Evolutionary conservation across 2,888 invertebrate genomes (phyloP).

Genomic region (Apamea monoglypha): DNA sequence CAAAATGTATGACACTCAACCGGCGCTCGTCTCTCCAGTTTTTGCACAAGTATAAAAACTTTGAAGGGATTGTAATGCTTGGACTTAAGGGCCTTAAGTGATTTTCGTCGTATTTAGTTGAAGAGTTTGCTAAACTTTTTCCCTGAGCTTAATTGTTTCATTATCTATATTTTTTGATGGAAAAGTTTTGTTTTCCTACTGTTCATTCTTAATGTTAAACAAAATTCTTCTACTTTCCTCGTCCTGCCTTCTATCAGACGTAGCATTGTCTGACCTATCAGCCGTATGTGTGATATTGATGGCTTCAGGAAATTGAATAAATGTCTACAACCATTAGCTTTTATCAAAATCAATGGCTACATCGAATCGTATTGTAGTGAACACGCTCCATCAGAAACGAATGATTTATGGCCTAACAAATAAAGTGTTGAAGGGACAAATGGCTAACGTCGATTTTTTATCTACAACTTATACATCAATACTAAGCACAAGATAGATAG

Average conservation of each 20-base stretch:
- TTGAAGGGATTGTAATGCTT: constrained; percentile 77
- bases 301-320: constrained; percentile 64
- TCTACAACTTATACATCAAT: constrained; percentile 80
- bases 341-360: constrained; percentile 75
- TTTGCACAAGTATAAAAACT: constrained; percentile 79
- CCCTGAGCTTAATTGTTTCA: constrained; percentile 81
- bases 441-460: constrained; percentile 79
- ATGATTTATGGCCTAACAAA: constrained; percentile 82
- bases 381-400: constrained; percentile 75
- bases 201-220: constrained; percentile 37
- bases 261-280: constrained; percentile 51
- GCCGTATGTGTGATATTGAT: constrained; percentile 63
- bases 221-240: constrained; percentile 27
- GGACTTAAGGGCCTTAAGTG: constrained; percentile 73
- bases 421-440: constrained; percentile 81
- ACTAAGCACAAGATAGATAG: constrained; percentile 56
- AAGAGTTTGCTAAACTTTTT: constrained; percentile 77
- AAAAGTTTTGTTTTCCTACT: constrained; percentile 65
- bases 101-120: constrained; percentile 83
- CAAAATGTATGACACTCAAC: constrained; percentile 87
- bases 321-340: constrained; percentile 69
- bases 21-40: constrained; percentile 75
- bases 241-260: constrained; percentile 21
- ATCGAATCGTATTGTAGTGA: constrained; percentile 70
- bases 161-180: constrained; percentile 72